Base-by-base conservation (phyloP, 2,888 invertebrate species). In the Metallyticus violacea region DNA sequence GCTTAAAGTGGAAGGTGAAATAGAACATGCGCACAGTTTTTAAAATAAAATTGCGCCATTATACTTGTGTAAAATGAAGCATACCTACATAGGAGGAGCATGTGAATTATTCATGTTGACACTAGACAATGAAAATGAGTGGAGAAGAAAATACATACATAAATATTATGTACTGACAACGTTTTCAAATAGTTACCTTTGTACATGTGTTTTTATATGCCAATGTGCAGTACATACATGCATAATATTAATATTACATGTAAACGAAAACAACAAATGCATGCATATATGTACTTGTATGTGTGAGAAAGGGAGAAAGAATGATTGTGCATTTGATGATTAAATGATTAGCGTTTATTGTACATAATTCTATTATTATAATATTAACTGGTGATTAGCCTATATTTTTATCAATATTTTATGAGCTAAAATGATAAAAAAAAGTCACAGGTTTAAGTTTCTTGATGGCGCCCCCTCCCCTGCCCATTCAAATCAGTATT, bases 191-290 rank as follows among this genome's bases (percentile, higher is more conserved):
- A 79, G 85, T 79, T 84, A 84, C 84, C 84, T 84, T 84, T 84
- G 77, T 85, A 85, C 77, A 79, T 79, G 85, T 85, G 85, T 85
- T 85, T 81, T 85, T 79, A 79, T 79, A 85, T 85, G 62, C 85
- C 85, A 79, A 26, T 79, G 85, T 40, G 79, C 85, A 79, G 79
- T 77, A 85, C 30, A 85, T 85, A 79, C 77, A 85, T 79, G 40
- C 85, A 79, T 79, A 85, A 79, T 62, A 79, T 79, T 79, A 79
- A 26, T 26, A 79, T 79, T 79, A 62, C 26, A 79, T 79, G 79
- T 85, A 85, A 79, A 79, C 40, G 85, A 78, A 79, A 79, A 79
- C 25, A 78, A 85, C 78, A 85, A 40, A 40, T 40, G 85, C 85
- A 85, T 85, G 85, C 62, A 79, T 85, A 78, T 78, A 27, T 79